These are phyloP conservation scores for Cryptoprocta ferox DNA, from an alignment of 2,797 vertebrate genomes.

Conservation along the genomic window DNA sequence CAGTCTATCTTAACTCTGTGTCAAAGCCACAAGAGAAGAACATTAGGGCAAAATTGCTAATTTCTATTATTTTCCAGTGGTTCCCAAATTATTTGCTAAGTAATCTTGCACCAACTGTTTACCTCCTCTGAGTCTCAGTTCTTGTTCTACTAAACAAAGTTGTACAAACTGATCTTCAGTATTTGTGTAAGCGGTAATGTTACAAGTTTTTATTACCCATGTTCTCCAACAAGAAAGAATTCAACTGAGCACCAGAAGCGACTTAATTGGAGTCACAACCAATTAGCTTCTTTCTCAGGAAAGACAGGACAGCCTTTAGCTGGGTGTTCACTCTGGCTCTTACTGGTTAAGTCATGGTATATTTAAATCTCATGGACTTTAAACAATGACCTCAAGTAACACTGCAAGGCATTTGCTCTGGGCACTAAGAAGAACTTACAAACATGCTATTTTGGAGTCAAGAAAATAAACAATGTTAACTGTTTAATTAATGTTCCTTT, in stretches of 20 bases:
- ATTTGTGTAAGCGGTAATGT: fast-evolving
- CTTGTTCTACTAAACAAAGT: fast-evolving
- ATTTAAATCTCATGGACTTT: neutral
- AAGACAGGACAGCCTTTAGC: fast-evolving
- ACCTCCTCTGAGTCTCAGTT: neutral
- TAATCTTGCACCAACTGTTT: neutral
- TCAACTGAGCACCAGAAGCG: fast-evolving
- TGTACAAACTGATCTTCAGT: fast-evolving
- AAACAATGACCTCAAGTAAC: no score
- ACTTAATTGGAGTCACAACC: neutral
- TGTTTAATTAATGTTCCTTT: fast-evolving
- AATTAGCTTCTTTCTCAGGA: neutral
- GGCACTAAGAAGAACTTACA: neutral
- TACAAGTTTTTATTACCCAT: neutral
- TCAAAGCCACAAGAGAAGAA: neutral
- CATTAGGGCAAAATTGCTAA: neutral
- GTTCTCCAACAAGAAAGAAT: neutral
- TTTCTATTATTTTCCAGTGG: neutral
- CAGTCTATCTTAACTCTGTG: neutral
- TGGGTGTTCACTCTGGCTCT: neutral
- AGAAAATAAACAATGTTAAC: neutral
- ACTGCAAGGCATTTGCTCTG: neutral
- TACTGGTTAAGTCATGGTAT: fast-evolving
- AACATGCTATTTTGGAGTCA: neutral
- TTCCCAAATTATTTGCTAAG: neutral